Conservation (phyloP, 1,140 invertebrate species). For the Atta texana region DNA sequence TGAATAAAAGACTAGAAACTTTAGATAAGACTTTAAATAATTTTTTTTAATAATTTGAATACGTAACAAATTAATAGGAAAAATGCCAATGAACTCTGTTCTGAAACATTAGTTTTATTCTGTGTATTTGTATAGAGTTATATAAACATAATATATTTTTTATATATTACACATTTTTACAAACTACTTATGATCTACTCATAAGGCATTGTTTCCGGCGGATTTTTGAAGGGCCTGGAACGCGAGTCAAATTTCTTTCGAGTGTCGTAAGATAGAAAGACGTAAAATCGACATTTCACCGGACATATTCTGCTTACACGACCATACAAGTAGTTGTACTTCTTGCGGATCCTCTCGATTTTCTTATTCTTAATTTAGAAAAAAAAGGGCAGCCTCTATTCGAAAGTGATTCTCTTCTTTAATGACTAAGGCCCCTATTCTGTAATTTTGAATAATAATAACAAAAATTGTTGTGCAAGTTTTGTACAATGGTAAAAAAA, state of each 20-base stretch:
- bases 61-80: conserved; percentile 7
- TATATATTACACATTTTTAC: conserved; percentile 70
- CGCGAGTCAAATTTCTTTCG: conserved; percentile 24
- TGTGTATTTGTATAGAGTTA: conserved; percentile 69
- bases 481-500: no score
- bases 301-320: conserved; percentile 16
- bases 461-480: no score
- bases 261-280: conserved; percentile 3
- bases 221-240: conserved; percentile 61
- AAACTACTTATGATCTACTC: conserved; percentile 71
- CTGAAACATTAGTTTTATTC: conserved; percentile 43
- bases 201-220: conserved; percentile 76
- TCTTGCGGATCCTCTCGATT: conserved; percentile 7
- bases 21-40: no score
- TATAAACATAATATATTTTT: conserved; percentile 72
- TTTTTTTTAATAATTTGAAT: neutral
- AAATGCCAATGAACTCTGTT: conserved; percentile 7
- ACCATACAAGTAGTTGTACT: conserved; percentile 21
- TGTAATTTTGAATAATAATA: no score
- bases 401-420: neutral
- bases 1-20: conserved; percentile 10
- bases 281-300: conserved; percentile 17
- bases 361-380: conserved; percentile 11
- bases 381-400: conserved; percentile 37
- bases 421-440: neutral